Conservation (phyloP, 1,140 invertebrate species). For the Polypedilum vanderplanki region DNA sequence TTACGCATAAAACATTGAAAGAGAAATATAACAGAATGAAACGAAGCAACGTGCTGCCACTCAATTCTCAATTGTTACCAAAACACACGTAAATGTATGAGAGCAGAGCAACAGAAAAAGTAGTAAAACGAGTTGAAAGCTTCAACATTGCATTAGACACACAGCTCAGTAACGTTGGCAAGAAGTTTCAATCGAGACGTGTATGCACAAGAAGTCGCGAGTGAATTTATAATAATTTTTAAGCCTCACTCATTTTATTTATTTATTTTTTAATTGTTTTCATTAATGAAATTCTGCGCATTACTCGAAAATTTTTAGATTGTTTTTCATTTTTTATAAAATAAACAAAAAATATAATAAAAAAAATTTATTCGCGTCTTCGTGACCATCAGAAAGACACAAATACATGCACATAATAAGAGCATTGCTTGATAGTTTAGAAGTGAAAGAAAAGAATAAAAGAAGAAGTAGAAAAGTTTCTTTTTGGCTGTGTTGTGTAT, state of each 20-base stretch:
- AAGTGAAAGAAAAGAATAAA: neutral
- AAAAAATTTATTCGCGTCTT: neutral
- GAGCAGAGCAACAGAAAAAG: neutral
- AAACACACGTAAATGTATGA: slow-evolving; percentile 17
- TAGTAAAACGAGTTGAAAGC: slow-evolving; percentile 11
- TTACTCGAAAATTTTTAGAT: neutral
- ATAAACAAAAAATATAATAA: neutral
- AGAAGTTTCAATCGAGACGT: slow-evolving; percentile 5
- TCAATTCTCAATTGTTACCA: neutral
- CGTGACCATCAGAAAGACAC: neutral
- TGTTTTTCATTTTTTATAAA: neutral
- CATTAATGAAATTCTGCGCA: neutral
- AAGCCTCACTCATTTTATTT: neutral
- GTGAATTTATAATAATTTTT: neutral
- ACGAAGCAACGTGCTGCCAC: neutral
- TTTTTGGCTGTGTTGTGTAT: neutral
- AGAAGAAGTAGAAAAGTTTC: neutral
- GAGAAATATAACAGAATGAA: neutral
- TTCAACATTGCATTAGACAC: neutral
- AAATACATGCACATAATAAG: neutral
- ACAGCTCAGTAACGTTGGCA: neutral
- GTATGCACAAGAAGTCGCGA: neutral
- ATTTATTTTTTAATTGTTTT: neutral
- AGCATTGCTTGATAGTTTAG: neutral
- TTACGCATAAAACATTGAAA: slow-evolving; percentile 6